These are phyloP conservation scores for Tenualosa thibaudeaui DNA, from an alignment of 2,797 vertebrate genomes.

Conservation along the genomic window DNA sequence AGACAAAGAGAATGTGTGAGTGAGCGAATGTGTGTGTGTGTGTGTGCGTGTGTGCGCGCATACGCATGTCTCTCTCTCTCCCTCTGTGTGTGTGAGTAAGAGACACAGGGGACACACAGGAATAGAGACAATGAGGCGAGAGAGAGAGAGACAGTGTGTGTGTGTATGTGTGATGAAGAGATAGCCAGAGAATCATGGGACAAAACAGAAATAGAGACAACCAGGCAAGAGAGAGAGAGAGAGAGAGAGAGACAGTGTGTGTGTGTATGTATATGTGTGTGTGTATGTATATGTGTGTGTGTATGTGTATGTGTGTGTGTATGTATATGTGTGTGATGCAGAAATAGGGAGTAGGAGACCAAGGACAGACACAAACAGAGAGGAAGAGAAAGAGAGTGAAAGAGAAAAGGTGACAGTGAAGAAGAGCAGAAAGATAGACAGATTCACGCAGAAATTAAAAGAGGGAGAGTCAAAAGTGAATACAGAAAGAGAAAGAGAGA, in stretches of 20 bases:
- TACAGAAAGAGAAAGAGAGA: background rate
- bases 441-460: background rate
- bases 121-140: too few relatives aligned
- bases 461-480: background rate
- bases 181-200: too few relatives aligned
- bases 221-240: background rate
- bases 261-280: too few relatives aligned
- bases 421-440: background rate
- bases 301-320: too few relatives aligned
- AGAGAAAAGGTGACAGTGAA: background rate
- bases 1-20: background rate
- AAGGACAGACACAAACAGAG: background rate
- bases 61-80: too few relatives aligned
- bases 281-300: too few relatives aligned
- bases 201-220: background rate
- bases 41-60: background rate
- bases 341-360: too few relatives aligned
- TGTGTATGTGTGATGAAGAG: too few relatives aligned
- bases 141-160: too few relatives aligned
- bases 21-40: background rate
- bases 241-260: background rate
- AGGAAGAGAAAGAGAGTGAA: background rate
- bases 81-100: slow-evolving; percentile 37
- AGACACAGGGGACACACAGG: background rate
- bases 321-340: too few relatives aligned